Evolutionary conservation across 2,888 invertebrate genomes (phyloP).

Genomic region (Drosophila setosimentum): DNA sequence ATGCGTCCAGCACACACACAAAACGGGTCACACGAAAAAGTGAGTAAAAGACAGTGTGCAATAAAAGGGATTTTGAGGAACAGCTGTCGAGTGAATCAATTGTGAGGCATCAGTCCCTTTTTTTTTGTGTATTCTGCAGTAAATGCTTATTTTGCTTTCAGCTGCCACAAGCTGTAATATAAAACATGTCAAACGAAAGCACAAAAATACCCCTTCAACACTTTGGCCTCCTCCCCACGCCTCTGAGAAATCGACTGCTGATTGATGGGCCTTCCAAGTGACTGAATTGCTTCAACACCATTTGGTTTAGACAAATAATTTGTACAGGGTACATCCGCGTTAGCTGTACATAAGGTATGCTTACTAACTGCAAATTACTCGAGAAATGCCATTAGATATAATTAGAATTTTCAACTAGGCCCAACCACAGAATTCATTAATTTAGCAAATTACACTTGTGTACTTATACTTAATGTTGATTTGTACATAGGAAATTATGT

Average conservation of each 20-base stretch:
- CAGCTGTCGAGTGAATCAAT: conserved; percentile 47
- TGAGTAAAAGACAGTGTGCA: conserved; percentile 13
- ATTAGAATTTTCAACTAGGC: not conserved
- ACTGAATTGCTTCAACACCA: conserved; percentile 10
- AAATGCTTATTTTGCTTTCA: conserved; percentile 32
- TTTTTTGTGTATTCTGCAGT: not conserved
- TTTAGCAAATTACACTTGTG: not conserved
- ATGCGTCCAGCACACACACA: conserved; percentile 12
- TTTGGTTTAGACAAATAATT: not conserved
- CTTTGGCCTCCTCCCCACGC: not conserved
- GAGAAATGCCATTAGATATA: not conserved
- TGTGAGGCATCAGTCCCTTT: conserved; percentile 5
- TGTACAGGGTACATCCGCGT: not conserved
- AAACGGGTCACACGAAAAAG: conserved; percentile 3
- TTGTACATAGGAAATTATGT: not conserved
- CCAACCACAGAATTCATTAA: not conserved
- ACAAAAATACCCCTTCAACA: not conserved
- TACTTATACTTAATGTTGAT: not conserved
- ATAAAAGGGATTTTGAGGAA: conserved; percentile 43
- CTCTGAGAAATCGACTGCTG: conserved; percentile 54
- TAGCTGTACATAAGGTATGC: not conserved
- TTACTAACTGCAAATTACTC: not conserved
- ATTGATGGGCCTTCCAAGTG: conserved; percentile 64
- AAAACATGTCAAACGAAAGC: conserved; percentile 34
- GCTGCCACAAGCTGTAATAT: conserved; percentile 41